A percentile compares a stretch with the other conserved stretches of the same genome.
Evolutionary conservation across 2,113 vertebrate genomes (phyloP).

Genomic region (Aptenodytes forsteri): DNA sequence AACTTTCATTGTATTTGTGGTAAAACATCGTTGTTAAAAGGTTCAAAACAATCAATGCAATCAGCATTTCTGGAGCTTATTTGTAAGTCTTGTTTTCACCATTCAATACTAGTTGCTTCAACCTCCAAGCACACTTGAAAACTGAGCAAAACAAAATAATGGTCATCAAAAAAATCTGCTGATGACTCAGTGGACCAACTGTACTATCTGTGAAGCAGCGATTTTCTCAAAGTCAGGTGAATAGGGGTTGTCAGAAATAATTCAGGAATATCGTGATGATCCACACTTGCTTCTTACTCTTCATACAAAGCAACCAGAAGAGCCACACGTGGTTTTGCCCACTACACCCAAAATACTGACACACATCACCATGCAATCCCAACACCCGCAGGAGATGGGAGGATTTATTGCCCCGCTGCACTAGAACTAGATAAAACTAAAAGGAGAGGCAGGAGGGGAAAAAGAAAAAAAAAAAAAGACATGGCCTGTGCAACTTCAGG

Average conservation of each 20-base stretch:
- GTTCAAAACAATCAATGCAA: constrained; percentile 21
- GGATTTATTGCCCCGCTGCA: not conserved
- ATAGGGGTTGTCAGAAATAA: not conserved
- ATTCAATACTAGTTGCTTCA: not conserved
- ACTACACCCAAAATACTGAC: fast-evolving
- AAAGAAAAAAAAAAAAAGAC: too few species aligned
- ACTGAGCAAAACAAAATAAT: not conserved
- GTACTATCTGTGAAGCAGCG: not conserved
- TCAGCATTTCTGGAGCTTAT: not conserved
- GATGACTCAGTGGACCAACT: not conserved
- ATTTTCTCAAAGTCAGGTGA: not conserved
- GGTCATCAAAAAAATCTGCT: not conserved
- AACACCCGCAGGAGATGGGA: not conserved
- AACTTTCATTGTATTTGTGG: not conserved
- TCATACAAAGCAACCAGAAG: not conserved
- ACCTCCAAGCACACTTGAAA: not conserved
- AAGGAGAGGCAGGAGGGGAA: not conserved
- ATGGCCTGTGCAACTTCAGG: not conserved
- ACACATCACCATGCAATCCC: not conserved
- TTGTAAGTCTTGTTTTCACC: not conserved
- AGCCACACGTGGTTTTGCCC: not conserved
- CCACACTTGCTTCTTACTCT: not conserved
- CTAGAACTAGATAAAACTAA: not conserved
- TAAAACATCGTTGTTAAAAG: constrained; percentile 9
- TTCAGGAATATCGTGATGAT: not conserved